Evolutionary conservation across 2,797 vertebrate genomes (phyloP).

Genomic region (Ibycter americanus): DNA sequence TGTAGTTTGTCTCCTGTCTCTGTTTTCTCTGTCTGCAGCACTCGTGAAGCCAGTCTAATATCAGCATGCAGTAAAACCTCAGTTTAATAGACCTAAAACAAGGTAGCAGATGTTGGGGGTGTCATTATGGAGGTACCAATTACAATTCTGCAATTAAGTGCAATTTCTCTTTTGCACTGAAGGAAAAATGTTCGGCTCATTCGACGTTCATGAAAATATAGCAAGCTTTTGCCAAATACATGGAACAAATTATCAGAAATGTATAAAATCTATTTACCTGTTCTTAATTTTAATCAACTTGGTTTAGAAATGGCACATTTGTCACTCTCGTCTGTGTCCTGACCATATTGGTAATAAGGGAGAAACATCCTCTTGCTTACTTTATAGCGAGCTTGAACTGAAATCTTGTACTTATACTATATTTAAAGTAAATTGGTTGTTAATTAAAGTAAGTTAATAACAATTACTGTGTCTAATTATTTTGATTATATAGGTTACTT

Average conservation of each 20-base stretch:
- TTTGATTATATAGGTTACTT: slow-evolving; percentile 24
- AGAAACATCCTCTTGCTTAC: neutral
- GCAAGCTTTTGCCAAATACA: neutral
- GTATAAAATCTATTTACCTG: neutral
- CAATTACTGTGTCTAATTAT: neutral
- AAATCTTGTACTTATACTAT: neutral
- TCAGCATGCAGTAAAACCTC: neutral
- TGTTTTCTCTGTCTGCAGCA: neutral
- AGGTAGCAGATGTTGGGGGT: neutral
- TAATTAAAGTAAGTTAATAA: neutral
- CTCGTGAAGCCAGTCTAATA: neutral
- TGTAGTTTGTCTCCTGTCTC: neutral
- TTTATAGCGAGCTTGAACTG: neutral
- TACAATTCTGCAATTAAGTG: neutral
- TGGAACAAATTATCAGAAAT: neutral
- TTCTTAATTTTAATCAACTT: neutral
- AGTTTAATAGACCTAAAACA: neutral
- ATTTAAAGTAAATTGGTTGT: neutral
- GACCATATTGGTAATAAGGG: rapidly evolving
- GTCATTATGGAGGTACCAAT: neutral
- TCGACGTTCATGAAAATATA: neutral
- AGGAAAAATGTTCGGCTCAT: neutral
- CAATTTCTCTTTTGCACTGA: neutral
- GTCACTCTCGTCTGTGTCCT: neutral
- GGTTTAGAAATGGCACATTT: neutral